Evolutionary conservation across 1,140 invertebrate species (phyloP), one percentile per base, ranked within the genome.

Genomic region (Penaeus vannamei): DNA sequence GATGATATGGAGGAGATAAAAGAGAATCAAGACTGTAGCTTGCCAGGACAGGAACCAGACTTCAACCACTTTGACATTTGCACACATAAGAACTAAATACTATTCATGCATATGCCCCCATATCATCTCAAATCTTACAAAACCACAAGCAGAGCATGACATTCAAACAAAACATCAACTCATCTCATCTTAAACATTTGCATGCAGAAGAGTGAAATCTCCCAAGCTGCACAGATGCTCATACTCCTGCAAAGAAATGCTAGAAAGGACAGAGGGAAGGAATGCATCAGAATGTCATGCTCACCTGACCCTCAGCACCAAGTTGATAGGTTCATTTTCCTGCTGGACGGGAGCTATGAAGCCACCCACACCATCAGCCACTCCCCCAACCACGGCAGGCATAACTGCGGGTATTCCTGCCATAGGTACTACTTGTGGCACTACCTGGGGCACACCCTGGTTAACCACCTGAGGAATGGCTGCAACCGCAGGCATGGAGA

Each of bases 231-330:
- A 42, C 36, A 42, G 36, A 7, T 42, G 36, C 53, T 53, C 53
- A 53, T 53, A 53, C 14, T 17, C 5, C 8, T 53, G 53, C 53
- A 53, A 53, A 53, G 53, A 53, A 53, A 53, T 53, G 53, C 53
- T 17, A 10, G 79, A 53, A 32, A n/a, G 46, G 36, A 80, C 23
- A 36, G 29, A 80, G 79, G 36, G 29, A 36, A 53, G n/a, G 53
- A 84, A 26, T 26, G 85, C 85, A 53, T 84, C 26, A 87, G 85
- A 86, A 17, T 72, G 80, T 84, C 53, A 53, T 32, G 36, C 86
- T 88, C 92, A 95, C 95, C 96, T 95, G 94, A 97, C 96, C 93
- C 97, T 95, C 87, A 98, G 94, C 17, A 97, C 97, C 91, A 98
- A 94, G 94, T 97, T 97, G 89, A 96, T 94, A 90, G 95, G 92